A percentile compares a stretch with the other conserved stretches of the same genome.
phyloP scores from a whole-genome alignment of 2,888 invertebrate genomes.

The Sthenelais limicola region DNA sequence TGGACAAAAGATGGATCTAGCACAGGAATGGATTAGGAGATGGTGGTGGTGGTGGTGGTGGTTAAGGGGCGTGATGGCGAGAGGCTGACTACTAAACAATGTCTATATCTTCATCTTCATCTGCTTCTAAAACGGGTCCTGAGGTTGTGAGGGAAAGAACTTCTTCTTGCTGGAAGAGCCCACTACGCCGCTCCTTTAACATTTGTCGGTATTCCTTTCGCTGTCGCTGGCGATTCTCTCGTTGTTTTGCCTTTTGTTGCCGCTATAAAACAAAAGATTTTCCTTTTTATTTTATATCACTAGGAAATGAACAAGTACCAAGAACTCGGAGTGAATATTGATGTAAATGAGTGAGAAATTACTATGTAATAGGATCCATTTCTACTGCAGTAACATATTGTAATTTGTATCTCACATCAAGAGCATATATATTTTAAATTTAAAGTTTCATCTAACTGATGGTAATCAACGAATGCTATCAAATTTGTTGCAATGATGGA shows the following conservation, averaged over 20 bases:
- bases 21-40: too few relatives aligned
- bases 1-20: too few relatives aligned
- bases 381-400: too few relatives aligned
- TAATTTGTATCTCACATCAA: too few relatives aligned
- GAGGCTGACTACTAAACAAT: slow-evolving; percentile 13
- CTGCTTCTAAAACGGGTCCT: not conserved
- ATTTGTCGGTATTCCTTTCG: slow-evolving; percentile 37
- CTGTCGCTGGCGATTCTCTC: slow-evolving; percentile 25
- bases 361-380: too few relatives aligned
- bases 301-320: not conserved
- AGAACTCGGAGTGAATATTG: too few relatives aligned
- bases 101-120: slow-evolving; percentile 24
- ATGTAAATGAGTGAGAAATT: too few relatives aligned
- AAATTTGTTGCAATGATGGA: too few relatives aligned
- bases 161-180: slow-evolving; percentile 29
- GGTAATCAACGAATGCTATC: too few relatives aligned
- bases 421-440: too few relatives aligned
- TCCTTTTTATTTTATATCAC: not conserved
- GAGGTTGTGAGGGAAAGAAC: slow-evolving; percentile 21
- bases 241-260: slow-evolving; percentile 15
- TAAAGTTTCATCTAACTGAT: too few relatives aligned
- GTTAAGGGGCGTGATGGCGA: not conserved
- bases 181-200: slow-evolving; percentile 41
- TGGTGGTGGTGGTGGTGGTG: slow-evolving; percentile 20
- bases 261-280: slow-evolving; percentile 11